phyloP scores from a whole-genome alignment of 2,113 vertebrate genomes.

The Channa argus region DNA sequence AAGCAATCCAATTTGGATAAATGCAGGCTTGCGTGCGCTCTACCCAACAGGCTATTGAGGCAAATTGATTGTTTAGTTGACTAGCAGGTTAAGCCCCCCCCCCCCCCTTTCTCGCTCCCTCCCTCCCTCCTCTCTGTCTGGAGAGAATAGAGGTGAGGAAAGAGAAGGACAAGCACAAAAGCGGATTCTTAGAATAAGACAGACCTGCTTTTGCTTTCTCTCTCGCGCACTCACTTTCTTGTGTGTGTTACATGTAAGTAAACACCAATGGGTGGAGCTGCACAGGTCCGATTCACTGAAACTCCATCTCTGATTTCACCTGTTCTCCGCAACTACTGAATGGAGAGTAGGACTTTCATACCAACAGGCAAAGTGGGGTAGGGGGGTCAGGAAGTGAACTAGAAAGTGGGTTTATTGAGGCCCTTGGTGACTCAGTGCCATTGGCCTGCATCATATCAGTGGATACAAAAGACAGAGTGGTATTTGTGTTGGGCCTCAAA shows the following conservation, averaged over 20 bases:
- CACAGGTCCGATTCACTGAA: conserved; percentile 64
- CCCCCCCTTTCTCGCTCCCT: conserved; percentile 4
- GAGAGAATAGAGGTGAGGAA: conserved; percentile 53
- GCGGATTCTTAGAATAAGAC: conserved; percentile 53
- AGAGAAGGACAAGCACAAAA: conserved; percentile 56
- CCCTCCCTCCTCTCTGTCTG: conserved; percentile 6
- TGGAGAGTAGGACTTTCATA: neutral
- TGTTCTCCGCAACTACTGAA: conserved; percentile 37
- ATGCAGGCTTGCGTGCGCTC: neutral
- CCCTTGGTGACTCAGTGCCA: conserved; percentile 55
- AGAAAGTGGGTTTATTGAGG: conserved; percentile 13
- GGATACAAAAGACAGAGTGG: neutral
- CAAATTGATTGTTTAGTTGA: neutral
- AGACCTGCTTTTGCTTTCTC: conserved; percentile 44
- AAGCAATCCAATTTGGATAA: neutral
- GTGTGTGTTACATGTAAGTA: conserved; percentile 20
- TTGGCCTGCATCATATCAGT: conserved; percentile 9
- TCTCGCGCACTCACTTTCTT: conserved; percentile 4
- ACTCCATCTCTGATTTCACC: conserved; percentile 65
- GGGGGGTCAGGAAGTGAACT: conserved; percentile 43
- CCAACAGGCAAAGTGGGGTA: neutral
- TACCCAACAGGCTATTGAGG: neutral
- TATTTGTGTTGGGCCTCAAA: conserved; percentile 13
- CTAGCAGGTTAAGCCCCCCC: conserved; percentile 19
- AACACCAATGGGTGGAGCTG: conserved; percentile 40